Percentiles rank a stretch among this genome's conserved stretches.
These are phyloP conservation scores for Paracanthobrama guichenoti DNA, from an alignment of 2,113 vertebrate genomes.

Conservation along the genomic window DNA sequence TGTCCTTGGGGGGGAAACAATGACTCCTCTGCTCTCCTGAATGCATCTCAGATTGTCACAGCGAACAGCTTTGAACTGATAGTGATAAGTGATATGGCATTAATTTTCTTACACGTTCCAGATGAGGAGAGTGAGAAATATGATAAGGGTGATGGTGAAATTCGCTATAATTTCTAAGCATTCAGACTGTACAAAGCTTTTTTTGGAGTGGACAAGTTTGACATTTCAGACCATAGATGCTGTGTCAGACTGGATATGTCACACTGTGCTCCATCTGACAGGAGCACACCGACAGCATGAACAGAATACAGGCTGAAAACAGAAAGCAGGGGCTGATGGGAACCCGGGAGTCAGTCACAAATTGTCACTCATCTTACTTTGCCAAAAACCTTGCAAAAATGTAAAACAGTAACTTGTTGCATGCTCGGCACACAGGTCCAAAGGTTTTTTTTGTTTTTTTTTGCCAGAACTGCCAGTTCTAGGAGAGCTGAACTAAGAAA, in stretches of 20 bases:
- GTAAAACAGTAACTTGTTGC: constrained; percentile 23
- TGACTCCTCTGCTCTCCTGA: constrained; percentile 29
- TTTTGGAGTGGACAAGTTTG: not conserved
- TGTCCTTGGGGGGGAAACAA: constrained; percentile 45
- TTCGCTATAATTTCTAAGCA: not conserved
- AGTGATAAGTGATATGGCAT: constrained; percentile 28
- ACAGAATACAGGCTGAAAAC: not conserved
- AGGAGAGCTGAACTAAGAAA: not conserved
- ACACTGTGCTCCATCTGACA: not conserved
- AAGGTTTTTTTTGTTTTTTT: too few species aligned
- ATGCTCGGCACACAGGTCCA: not conserved
- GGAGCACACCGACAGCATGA: not conserved
- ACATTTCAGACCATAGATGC: constrained; percentile 13
- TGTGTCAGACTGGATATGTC: constrained; percentile 34
- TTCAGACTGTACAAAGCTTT: not conserved
- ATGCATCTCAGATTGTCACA: constrained; percentile 36
- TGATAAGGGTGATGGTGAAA: not conserved
- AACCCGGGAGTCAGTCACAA: constrained; percentile 15
- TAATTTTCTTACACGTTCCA: constrained; percentile 36
- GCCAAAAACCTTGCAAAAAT: constrained; percentile 16
- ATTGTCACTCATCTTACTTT: not conserved
- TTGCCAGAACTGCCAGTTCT: not conserved
- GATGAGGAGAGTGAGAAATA: not conserved
- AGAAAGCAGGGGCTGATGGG: not conserved
- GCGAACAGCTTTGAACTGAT: constrained; percentile 48